A percentile compares a stretch with the other conserved stretches of the same genome.
These are phyloP conservation scores for Danio choprae DNA, from an alignment of 2,797 vertebrate genomes.

Conservation along the genomic window DNA sequence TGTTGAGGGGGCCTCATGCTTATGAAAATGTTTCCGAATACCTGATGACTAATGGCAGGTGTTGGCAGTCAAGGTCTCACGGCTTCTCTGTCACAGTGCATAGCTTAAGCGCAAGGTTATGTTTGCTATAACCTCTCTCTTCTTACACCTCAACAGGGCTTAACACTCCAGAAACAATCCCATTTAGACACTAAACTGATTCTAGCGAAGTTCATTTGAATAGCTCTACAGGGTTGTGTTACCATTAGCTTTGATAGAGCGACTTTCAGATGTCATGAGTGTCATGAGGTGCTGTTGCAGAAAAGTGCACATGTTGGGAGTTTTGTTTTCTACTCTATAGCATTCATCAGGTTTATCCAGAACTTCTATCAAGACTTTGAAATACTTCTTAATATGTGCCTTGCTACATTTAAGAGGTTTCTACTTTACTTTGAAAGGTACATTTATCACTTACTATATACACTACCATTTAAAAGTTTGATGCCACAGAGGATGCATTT, in stretches of 20 bases:
- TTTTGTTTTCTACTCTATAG: not conserved
- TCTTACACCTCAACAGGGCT: conserved; percentile 35
- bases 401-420: not conserved
- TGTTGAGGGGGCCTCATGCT: conserved; percentile 54
- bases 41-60: conserved; percentile 77
- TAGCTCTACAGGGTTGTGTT: conserved; percentile 20
- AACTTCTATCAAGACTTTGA: not conserved
- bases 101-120: conserved; percentile 64
- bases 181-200: conserved; percentile 39
- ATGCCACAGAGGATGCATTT: not conserved
- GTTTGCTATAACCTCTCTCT: conserved; percentile 44
- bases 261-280: conserved; percentile 4
- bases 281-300: not conserved
- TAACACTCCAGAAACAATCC: conserved; percentile 38
- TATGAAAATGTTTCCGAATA: conserved; percentile 83
- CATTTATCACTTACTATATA: too few species aligned
- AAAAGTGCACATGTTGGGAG: not conserved
- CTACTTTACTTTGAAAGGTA: not conserved
- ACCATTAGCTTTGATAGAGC: conserved; percentile 23
- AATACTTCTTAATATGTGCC: not conserved
- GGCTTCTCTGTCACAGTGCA: conserved; percentile 68
- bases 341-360: not conserved
- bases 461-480: not conserved
- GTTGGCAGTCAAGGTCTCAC: conserved; percentile 71
- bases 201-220: conserved; percentile 35